Evolutionary conservation across 2,113 vertebrate species (phyloP), one percentile per base, ranked within the genome.

Genomic region (Calcarius ornatus): DNA sequence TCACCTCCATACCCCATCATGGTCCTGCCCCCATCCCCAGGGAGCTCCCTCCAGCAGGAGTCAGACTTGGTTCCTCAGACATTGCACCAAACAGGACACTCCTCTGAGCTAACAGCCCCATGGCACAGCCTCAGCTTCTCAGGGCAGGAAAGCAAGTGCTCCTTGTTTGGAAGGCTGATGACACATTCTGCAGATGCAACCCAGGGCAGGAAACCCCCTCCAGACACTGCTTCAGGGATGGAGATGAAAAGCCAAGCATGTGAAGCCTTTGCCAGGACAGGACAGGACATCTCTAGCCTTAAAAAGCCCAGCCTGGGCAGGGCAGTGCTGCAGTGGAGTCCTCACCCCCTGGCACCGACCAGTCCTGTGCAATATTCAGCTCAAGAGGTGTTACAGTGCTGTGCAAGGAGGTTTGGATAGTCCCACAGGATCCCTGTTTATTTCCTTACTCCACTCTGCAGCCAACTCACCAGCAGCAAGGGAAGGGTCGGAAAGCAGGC

Each of bases 401-500:
- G 88, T 38, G 23, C 64, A 73, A 69, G 91, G 85, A 94, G 73
- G 40, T 51, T 60, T 15, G 75, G 66, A 64, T 59, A 93, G 75
- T 95, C 82, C 75, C 5, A 13, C 82, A 37, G 83, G 83, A 77
- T 54, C 91, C 94, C 65, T 31, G n/a, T 94, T 97, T 95, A 91
- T 84, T 93, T 86, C 59, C 81, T 94, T 68, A 70, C 73, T 97
- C 79, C 92, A 77, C 80, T 92, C 69, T 64, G 96, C 83, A 82
- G 95, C 37, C 79, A 93, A 93, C 94, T 92, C 91, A 95, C 86
- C 82, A 30, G 45, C 86, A 81, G 60, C 50, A 42, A 54, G 57
- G 43, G 54, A 57, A 43, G 10, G 47, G 78, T 31, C 4, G 5
- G 43, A 18, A 56, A n/a, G 18, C 11, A 11, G 60, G 22, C 63